Conservation (phyloP, 2,888 invertebrate genomes). For the Philopedon plagiatum region DNA sequence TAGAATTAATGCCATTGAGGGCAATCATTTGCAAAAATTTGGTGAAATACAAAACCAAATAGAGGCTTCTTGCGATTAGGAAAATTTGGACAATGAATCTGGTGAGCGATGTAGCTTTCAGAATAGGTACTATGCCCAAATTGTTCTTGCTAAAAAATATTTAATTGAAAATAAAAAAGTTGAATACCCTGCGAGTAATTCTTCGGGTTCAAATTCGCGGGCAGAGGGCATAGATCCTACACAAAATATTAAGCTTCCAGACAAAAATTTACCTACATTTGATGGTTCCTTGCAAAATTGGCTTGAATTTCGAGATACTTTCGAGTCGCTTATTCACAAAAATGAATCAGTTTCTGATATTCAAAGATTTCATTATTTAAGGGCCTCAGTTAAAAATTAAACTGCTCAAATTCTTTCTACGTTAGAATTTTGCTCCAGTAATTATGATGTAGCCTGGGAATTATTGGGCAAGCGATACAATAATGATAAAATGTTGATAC, state of each 20-base stretch:
- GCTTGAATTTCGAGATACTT: too few species aligned
- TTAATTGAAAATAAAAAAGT: too few species aligned
- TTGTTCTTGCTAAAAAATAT: too few species aligned
- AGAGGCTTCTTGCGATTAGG: slow-evolving; percentile 16
- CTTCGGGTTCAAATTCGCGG: too few species aligned
- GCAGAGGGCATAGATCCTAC: not conserved
- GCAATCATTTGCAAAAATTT: slow-evolving; percentile 12
- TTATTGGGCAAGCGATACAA: slow-evolving; percentile 37
- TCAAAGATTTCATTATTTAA: too few species aligned
- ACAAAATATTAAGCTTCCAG: slow-evolving; percentile 18
- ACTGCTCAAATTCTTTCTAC: too few species aligned
- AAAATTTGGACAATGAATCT: slow-evolving; percentile 31
- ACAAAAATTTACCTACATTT: slow-evolving; percentile 38
- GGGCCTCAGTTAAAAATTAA: too few species aligned
- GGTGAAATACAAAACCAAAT: slow-evolving; percentile 24
- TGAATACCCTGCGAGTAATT: too few species aligned
- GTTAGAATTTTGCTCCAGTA: too few species aligned
- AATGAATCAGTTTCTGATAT: slow-evolving; percentile 23
- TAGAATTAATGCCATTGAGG: slow-evolving; percentile 13
- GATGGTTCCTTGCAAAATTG: slow-evolving; percentile 41
- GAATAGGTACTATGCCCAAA: slow-evolving; percentile 36
- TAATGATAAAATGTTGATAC: slow-evolving; percentile 37
- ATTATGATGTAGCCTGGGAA: slow-evolving; percentile 44
- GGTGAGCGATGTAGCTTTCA: slow-evolving; percentile 26
- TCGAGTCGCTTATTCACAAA: too few species aligned